A percentile compares a stretch with the other conserved stretches of the same genome.
Conservation (phyloP, 2,888 invertebrate genomes). For the Drepana falcataria region DNA sequence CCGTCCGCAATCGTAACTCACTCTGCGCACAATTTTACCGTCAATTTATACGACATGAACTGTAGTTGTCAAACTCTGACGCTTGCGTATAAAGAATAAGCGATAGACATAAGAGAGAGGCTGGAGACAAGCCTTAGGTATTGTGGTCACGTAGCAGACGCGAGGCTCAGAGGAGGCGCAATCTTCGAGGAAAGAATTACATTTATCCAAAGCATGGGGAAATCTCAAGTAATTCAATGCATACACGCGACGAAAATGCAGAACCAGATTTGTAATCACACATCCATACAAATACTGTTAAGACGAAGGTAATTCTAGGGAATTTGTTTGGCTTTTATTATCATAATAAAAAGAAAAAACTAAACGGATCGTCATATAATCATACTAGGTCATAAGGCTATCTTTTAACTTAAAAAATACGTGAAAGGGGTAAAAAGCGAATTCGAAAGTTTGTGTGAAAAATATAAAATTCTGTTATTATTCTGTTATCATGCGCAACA, state of each 20-base stretch:
- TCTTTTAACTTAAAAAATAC: too few relatives aligned
- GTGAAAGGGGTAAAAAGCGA: too few relatives aligned
- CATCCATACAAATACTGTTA: too few relatives aligned
- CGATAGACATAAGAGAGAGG: conserved; percentile 67
- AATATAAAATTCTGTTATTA: too few relatives aligned
- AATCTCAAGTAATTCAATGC: conserved; percentile 72
- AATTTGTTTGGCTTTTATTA: too few relatives aligned
- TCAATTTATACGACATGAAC: conserved; percentile 72
- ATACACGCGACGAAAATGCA: conserved; percentile 42
- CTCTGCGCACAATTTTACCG: conserved; percentile 65
- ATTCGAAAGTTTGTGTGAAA: too few relatives aligned
- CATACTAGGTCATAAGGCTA: too few relatives aligned
- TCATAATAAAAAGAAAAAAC: too few relatives aligned
- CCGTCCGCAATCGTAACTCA: conserved; percentile 67
- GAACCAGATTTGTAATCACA: not conserved
- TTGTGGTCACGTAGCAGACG: conserved; percentile 67
- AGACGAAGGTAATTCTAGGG: too few relatives aligned
- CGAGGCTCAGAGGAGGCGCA: conserved; percentile 60
- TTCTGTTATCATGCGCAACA: too few relatives aligned
- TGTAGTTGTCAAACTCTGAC: conserved; percentile 76
- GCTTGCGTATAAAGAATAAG: conserved; percentile 69
- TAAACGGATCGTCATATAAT: too few relatives aligned
- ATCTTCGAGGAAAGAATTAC: conserved; percentile 73
- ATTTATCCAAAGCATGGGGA: conserved; percentile 67
- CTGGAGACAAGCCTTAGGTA: conserved; percentile 61